These are phyloP conservation scores for Leptestheria dahalacensis DNA, from an alignment of 1,140 invertebrate genomes.

Conservation along the genomic window DNA sequence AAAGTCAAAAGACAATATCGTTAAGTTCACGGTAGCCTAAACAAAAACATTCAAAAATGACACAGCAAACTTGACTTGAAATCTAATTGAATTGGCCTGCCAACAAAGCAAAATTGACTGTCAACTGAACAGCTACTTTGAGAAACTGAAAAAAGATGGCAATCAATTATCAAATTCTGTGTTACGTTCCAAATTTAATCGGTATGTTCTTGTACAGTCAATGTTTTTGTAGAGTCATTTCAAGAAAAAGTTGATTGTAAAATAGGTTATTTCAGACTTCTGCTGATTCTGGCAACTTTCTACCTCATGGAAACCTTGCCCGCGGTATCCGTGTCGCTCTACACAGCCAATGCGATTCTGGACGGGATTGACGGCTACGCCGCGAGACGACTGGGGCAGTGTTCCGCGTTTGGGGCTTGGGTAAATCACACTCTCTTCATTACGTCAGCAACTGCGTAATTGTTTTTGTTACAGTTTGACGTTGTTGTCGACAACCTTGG, in stretches of 20 bases:
- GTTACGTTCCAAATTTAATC: slow-evolving; percentile 19
- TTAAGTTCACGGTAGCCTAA: no score
- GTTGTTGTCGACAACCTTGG: slow-evolving; percentile 21
- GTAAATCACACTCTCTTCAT: slow-evolving; percentile 8
- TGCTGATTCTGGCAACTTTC: slow-evolving; percentile 7
- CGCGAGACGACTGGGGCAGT: slow-evolving; percentile 18
- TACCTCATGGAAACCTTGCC: slow-evolving; percentile 4
- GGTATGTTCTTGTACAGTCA: slow-evolving; percentile 10
- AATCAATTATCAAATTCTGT: slow-evolving; percentile 5
- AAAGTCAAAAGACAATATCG: neutral
- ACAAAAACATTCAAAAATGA: no score
- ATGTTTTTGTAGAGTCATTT: neutral
- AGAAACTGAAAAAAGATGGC: neutral
- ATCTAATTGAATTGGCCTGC: no score
- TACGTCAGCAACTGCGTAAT: neutral
- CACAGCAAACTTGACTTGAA: no score
- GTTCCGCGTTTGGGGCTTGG: slow-evolving; percentile 20
- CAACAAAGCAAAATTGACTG: neutral
- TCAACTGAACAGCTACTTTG: neutral
- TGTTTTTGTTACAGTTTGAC: slow-evolving; percentile 18
- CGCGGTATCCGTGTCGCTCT: slow-evolving; percentile 8
- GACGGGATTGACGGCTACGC: slow-evolving; percentile 20
- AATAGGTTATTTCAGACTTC: slow-evolving; percentile 16
- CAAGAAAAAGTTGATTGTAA: neutral
- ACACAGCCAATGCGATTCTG: slow-evolving; percentile 10